Evolutionary conservation across 2,113 vertebrate genomes (phyloP), one percentile per base, ranked within the genome.

Genomic region (Colaptes auratus): DNA sequence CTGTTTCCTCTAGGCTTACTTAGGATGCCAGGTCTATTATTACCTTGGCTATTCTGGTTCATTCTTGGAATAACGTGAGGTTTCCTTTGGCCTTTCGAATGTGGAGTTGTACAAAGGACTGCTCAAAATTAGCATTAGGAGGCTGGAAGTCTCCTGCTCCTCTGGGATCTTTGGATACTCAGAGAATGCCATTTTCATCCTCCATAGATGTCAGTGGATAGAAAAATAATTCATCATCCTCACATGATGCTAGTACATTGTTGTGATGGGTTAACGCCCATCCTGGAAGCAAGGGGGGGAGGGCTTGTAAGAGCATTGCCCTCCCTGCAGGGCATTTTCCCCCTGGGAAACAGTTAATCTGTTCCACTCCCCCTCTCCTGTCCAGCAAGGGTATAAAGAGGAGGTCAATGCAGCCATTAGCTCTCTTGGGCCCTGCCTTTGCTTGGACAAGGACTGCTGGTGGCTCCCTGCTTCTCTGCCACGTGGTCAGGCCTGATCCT

Each of bases 161-260:
- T 85, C 78, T 42, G 72, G 50, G 59, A 76, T 72, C 56, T 82
- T 76, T 63, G 60, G 67, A 66, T 86, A 48, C 50, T 60, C 63
- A 50, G 88, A 80, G 53, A 72, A 48, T 78, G 65, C 80, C 50
- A 10, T 92, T 94, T 87, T 78, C 90, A 88, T 86, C 77, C 44
- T 94, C 81, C 56, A 14, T 64, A 70, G 33, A 13, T 88, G 78
- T 78, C 81, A 90, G 64, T 85, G 75, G 67, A 44, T 66, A 82
- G 59, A 86, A 74, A 52, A 52, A 52, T 52, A 52, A 52, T 81
- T 93, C 17, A 53, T 81, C 64, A 39, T 86, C 53, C 44, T 93
- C 58, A 61, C 91, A 76, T 48, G 83, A 67, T 67, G 81, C 83
- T 83, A 95, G 83, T 75, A 71, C 33, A n/a, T 83, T 39, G 10